Evolutionary conservation across 2,113 vertebrate species (phyloP).

Genomic region (Pardalotus punctatus): DNA sequence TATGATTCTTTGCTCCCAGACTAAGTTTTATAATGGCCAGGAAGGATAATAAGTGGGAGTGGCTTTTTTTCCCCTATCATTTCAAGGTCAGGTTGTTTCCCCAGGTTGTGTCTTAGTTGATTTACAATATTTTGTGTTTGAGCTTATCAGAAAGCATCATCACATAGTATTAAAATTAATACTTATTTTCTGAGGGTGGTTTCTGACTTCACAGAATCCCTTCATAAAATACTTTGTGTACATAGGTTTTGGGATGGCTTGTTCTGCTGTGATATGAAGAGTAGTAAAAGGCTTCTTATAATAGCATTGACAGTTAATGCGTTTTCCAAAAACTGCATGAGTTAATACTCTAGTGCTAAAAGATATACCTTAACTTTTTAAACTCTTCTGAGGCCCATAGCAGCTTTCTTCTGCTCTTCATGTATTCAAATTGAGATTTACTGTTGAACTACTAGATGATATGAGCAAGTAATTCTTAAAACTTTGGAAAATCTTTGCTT

Average conservation of each 20-base stretch:
- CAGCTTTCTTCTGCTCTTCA: not conserved
- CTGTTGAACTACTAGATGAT: not conserved
- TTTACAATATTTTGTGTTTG: not conserved
- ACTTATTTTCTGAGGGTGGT: not conserved
- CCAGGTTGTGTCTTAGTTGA: not conserved
- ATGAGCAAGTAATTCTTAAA: not conserved
- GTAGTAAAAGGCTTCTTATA: not conserved
- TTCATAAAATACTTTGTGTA: not conserved
- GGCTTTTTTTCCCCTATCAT: not conserved
- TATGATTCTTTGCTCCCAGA: not conserved
- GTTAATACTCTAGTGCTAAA: not conserved
- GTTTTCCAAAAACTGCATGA: not conserved
- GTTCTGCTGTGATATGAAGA: not conserved
- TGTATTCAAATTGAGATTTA: not conserved
- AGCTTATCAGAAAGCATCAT: not conserved
- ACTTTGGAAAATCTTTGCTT: not conserved
- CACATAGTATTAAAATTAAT: not conserved
- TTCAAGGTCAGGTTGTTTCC: not conserved
- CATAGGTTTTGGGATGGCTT: not conserved
- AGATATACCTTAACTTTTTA: rapidly evolving
- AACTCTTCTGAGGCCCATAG: not conserved
- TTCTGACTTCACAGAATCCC: not conserved
- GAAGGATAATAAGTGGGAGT: not conserved
- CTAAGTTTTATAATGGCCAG: not conserved
- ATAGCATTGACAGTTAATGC: not conserved